These are phyloP conservation scores for Athalia circularis DNA, from an alignment of 2,888 invertebrate species.

Conservation along the genomic window DNA sequence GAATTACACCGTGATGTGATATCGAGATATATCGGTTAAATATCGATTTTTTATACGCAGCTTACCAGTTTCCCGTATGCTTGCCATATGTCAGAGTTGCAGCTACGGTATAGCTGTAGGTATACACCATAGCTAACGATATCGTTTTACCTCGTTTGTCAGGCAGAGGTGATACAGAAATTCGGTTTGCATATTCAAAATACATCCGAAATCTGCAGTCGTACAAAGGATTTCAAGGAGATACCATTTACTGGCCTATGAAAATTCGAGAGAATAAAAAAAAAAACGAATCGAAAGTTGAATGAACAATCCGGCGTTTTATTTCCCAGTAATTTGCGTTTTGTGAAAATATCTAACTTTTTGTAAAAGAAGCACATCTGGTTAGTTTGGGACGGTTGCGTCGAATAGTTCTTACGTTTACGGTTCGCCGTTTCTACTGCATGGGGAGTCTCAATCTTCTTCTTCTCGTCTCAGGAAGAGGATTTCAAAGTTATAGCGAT, in stretches of 20 bases:
- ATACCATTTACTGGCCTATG: neutral
- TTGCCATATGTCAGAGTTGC: conserved; percentile 36
- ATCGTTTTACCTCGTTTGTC: conserved; percentile 29
- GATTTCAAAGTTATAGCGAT: conserved; percentile 38
- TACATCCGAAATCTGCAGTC: neutral
- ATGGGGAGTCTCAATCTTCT: neutral
- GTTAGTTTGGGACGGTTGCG: too few relatives aligned
- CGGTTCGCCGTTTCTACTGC: neutral
- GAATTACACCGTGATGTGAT: conserved; percentile 22
- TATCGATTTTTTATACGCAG: conserved; percentile 5
- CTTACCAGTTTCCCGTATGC: conserved; percentile 25
- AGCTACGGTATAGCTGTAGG: too few relatives aligned
- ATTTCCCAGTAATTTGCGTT: too few relatives aligned
- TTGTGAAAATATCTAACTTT: too few relatives aligned
- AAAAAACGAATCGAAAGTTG: too few relatives aligned
- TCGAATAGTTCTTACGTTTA: neutral
- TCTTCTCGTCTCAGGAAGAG: conserved; percentile 17
- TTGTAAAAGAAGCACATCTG: too few relatives aligned
- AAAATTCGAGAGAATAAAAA: neutral
- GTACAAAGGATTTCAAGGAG: neutral
- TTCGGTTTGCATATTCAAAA: neutral
- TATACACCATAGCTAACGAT: too few relatives aligned
- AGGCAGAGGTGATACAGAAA: neutral
- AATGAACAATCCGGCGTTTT: too few relatives aligned
- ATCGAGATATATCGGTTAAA: conserved; percentile 29